Evolutionary conservation across 2,797 vertebrate genomes (phyloP).

Genomic region (Sphaeramia orbicularis): DNA sequence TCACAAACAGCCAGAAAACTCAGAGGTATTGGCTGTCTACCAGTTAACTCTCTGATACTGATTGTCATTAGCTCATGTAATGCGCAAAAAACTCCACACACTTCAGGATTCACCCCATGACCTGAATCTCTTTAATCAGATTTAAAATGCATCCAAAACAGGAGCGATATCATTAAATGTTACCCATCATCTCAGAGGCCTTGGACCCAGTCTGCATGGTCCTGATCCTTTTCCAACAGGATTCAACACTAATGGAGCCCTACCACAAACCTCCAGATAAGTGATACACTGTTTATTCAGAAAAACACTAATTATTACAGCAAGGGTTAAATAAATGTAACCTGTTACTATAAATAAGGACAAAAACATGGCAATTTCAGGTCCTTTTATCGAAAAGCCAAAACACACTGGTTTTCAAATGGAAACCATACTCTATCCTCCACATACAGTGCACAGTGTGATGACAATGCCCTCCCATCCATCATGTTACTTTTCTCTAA

Average conservation of each 20-base stretch:
- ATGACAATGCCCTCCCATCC: not conserved
- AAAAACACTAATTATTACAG: not conserved
- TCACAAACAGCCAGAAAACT: too few species aligned
- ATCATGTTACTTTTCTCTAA: constrained; percentile 3
- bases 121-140: too few species aligned
- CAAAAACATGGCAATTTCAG: not conserved
- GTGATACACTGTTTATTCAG: not conserved
- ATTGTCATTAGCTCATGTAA: too few species aligned
- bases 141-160: too few species aligned
- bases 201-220: too few species aligned
- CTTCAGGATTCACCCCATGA: too few species aligned
- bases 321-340: not conserved
- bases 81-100: too few species aligned
- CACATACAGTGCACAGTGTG: not conserved
- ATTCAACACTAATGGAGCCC: not conserved
- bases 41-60: too few species aligned
- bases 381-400: not conserved
- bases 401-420: not conserved
- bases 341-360: not conserved
- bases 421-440: not conserved
- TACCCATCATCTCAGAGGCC: too few species aligned
- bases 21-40: too few species aligned
- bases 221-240: constrained; percentile 22
- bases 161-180: too few species aligned
- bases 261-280: not conserved